Percentiles rank a stretch among this genome's conserved stretches.
phyloP scores from a whole-genome alignment of 2,113 vertebrate genomes.

The Oryctolagus cuniculus region mOryCun1.1 NC_091441.1:86850001-86850500 shows the following conservation, averaged over 20 bases:
- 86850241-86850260: background rate
- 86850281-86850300: slow-evolving; percentile 34
- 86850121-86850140: background rate
- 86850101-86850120: background rate
- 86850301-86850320: background rate
- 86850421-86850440: slow-evolving; percentile 16
- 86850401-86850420: background rate
- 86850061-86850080: background rate
- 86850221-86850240: background rate
- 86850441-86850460: background rate
- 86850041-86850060: background rate
- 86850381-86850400: background rate
- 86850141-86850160: slow-evolving; percentile 17
- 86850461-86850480: slow-evolving; percentile 39
- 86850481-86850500: background rate
- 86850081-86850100: background rate
- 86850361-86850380: background rate
- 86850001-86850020: background rate
- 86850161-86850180: background rate
- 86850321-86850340: background rate
- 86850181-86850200: background rate
- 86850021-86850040: background rate
- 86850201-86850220: background rate
- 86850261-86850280: slow-evolving; percentile 32
- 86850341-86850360: background rate